Evolutionary conservation across 2,888 invertebrate genomes (phyloP), one percentile per base, ranked within the genome.

Genomic region (Diabrotica balteata): DNA sequence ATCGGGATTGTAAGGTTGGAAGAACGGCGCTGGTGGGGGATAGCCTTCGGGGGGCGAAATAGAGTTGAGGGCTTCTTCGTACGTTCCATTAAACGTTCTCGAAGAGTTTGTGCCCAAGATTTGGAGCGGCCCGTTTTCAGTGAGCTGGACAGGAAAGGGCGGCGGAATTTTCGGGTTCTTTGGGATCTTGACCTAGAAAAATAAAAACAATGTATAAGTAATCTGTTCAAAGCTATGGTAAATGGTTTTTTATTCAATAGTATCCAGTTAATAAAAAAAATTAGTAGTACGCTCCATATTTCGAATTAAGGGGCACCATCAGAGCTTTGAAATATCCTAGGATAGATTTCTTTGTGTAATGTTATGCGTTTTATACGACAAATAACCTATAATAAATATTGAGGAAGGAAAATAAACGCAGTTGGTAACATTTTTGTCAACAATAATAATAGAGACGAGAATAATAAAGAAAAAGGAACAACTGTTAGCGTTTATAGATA

Each of bases 141-240:
- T 88, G 84, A 95, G 90, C 86, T 93, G 94, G 85, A 95, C 91
- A 82, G 95, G 95, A 91, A 95, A 95, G 86, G 95, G 95, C 88
- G 95, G 95, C 84, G 95, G 94, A 78, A 95, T 90, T 84, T 91
- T 91, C 8, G 94, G 94, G 83, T 91, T 90, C 61, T 90, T 85
- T 53, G 95, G 94, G 79, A 95, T 88, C 85, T 93, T 94, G 80
- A 95, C 93, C 72, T 76, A 55, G 22, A 69, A 44, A 64, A 65
- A 22, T 63, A 59, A 63, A 60, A 65, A 9, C 49, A 8, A 6
- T 4, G 47, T 47, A 9, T 47, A 47, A 47, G 10, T 47, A 8
- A 47, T 47, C 6, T 47, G 8, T 9, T 8, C 7, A 8, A 46
- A 47, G 10, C 10, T 9, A 4, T 5, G 3, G 4, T 47, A 9